A percentile compares a stretch with the other conserved stretches of the same genome.
phyloP scores from a whole-genome alignment of 2,888 invertebrate genomes.

The Dexiosoma caninum region DNA sequence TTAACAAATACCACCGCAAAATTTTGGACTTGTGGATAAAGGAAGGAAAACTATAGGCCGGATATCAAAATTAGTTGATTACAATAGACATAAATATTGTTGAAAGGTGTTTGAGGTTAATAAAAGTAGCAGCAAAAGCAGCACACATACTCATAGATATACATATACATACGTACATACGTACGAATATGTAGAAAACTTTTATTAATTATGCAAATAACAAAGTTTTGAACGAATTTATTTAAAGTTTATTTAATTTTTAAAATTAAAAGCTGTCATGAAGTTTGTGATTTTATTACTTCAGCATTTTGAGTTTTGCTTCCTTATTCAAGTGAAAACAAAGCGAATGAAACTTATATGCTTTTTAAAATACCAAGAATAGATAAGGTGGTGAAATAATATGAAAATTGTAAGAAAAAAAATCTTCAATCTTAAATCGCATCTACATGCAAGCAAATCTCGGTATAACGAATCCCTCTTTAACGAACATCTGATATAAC shows the following conservation, averaged over 20 bases:
- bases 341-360: constrained; percentile 7
- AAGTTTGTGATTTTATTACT: constrained; percentile 18
- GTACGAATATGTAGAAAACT: no score
- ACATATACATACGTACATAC: no score
- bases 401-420: not conserved
- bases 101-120: not conserved
- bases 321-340: constrained; percentile 17
- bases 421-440: no score
- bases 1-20: constrained; percentile 13
- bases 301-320: constrained; percentile 24
- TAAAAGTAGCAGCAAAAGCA: not conserved
- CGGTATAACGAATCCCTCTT: no score
- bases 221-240: not conserved
- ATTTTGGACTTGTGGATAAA: not conserved
- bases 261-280: not conserved
- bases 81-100: constrained; percentile 9
- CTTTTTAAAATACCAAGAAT: not conserved
- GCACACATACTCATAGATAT: no score
- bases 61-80: constrained; percentile 7
- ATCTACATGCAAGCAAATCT: no score
- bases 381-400: not conserved
- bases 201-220: no score
- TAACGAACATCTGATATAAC: no score
- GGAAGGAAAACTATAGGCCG: constrained; percentile 19
- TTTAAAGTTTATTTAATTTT: not conserved